Conservation (phyloP, 2,888 invertebrate genomes). For the Xiphydria camelus region DNA sequence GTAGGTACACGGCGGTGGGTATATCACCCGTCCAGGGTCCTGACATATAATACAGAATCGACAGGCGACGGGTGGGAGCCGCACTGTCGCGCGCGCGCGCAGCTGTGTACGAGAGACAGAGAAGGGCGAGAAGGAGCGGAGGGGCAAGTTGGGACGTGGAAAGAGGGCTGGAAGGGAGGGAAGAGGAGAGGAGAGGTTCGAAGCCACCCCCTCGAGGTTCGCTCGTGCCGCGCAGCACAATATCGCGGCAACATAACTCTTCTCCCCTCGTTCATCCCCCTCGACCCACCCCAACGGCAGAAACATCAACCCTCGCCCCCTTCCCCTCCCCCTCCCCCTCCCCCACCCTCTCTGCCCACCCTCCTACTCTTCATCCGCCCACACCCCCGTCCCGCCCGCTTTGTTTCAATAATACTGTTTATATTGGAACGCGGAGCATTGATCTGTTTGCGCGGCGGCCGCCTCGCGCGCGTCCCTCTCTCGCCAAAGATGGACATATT, state of each 20-base stretch:
- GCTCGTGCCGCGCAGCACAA: constrained; percentile 56
- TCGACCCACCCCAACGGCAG: constrained; percentile 42
- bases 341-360: not conserved
- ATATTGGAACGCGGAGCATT: constrained; percentile 58
- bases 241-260: constrained; percentile 59
- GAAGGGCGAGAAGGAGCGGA: constrained; percentile 13
- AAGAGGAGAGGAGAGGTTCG: not conserved
- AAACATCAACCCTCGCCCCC: constrained; percentile 53
- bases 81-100: constrained; percentile 18
- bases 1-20: no score
- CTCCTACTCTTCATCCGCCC: constrained; percentile 22
- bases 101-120: constrained; percentile 17
- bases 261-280: constrained; percentile 53
- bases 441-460: constrained; percentile 56
- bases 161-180: constrained; percentile 1
- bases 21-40: no score
- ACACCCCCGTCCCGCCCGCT: constrained; percentile 48
- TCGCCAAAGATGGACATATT: constrained; percentile 55
- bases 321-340: constrained; percentile 14
- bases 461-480: constrained; percentile 34
- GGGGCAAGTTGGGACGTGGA: constrained; percentile 9
- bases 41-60: constrained; percentile 50
- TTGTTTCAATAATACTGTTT: constrained; percentile 59
- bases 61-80: constrained; percentile 38
- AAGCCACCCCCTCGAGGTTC: constrained; percentile 29